Conservation (phyloP, 2,888 invertebrate genomes). For the Hylaea fasciaria region DNA sequence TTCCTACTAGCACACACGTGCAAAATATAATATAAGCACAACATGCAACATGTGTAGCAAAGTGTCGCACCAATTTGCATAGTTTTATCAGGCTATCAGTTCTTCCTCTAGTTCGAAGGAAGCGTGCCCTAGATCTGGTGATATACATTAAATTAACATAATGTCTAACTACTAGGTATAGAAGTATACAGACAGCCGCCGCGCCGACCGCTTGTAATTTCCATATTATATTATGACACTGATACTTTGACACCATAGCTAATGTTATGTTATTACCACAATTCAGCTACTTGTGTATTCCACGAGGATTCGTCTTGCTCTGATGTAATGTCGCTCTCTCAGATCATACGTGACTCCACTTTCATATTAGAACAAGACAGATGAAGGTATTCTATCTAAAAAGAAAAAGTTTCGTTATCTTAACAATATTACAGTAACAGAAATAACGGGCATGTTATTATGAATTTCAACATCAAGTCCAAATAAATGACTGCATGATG, state of each 20-base stretch:
- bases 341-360: conserved; percentile 40
- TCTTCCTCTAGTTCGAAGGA: conserved; percentile 62
- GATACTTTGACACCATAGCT: conserved; percentile 43
- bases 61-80: conserved; percentile 63
- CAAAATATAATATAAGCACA: too few relatives aligned
- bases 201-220: conserved; percentile 53
- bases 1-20: too few relatives aligned
- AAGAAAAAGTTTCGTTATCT: conserved; percentile 23
- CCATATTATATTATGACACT: conserved; percentile 43
- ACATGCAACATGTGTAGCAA: conserved; percentile 20
- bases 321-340: conserved; percentile 33
- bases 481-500: conserved; percentile 27
- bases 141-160: conserved; percentile 61
- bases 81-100: conserved; percentile 73
- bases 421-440: conserved; percentile 1
- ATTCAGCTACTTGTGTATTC: conserved; percentile 38
- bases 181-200: conserved; percentile 38
- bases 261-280: conserved; percentile 33
- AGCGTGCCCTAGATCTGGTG: conserved; percentile 68
- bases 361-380: conserved; percentile 26
- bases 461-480: conserved; percentile 22
- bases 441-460: conserved; percentile 23
- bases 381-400: conserved; percentile 26
- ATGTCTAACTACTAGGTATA: conserved; percentile 46
- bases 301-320: conserved; percentile 26